A percentile compares a stretch with the other conserved stretches of the same genome.
These are phyloP conservation scores for Pristionchus maxplancki DNA, from an alignment of 2,888 invertebrate species.

Conservation along the genomic window DNA sequence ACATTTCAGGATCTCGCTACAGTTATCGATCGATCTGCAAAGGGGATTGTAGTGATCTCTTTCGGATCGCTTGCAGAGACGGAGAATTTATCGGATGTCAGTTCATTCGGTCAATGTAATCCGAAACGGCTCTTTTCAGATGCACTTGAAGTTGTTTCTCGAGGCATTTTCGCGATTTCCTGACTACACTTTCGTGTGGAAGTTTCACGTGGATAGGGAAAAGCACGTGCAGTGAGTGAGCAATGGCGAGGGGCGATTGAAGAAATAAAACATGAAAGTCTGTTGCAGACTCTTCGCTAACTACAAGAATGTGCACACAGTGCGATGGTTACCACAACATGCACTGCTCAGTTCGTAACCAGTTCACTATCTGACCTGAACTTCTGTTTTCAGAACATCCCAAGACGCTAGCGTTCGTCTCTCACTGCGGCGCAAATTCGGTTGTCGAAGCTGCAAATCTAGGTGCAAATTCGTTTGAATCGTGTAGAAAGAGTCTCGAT, in stretches of 20 bases:
- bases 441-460: conserved; percentile 11
- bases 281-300: conserved; percentile 13
- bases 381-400: not conserved
- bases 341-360: not conserved
- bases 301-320: conserved; percentile 19
- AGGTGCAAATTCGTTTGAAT: too few species aligned
- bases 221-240: not conserved
- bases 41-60: not conserved
- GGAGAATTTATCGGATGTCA: conserved; percentile 5
- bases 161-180: not conserved
- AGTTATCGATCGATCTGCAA: not conserved
- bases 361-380: not conserved
- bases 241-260: too few species aligned
- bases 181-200: conserved; percentile 34
- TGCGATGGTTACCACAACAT: conserved; percentile 28
- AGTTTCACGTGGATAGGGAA: not conserved
- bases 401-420: not conserved
- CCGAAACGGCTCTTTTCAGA: not conserved
- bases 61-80: conserved; percentile 22
- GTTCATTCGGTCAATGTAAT: not conserved
- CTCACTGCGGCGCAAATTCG: conserved; percentile 36
- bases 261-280: not conserved
- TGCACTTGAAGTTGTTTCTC: conserved; percentile 23
- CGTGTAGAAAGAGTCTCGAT: too few species aligned
- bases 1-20: not conserved